phyloP scores from a whole-genome alignment of 1,140 invertebrate species.

The Drosophila mauritiana region DNA sequence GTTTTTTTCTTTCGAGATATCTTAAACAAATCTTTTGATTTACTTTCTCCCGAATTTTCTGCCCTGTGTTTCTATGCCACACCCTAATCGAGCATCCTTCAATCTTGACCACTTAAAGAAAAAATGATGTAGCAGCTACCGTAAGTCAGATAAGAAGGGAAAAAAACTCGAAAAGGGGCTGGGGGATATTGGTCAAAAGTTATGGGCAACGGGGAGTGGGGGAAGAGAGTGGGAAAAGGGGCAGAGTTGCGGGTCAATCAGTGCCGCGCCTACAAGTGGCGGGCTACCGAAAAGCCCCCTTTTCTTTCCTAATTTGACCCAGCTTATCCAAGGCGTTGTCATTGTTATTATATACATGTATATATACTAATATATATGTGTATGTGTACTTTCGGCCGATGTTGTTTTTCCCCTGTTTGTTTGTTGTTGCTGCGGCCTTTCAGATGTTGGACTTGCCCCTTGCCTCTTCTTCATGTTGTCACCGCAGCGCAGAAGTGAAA shows the following conservation, averaged over 20 bases:
- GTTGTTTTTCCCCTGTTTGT: slow-evolving; percentile 40
- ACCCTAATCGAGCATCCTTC: slow-evolving; percentile 3
- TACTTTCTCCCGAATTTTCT: background rate
- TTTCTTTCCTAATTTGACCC: slow-evolving; percentile 46
- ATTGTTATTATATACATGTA: slow-evolving; percentile 36
- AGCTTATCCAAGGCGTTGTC: slow-evolving; percentile 42
- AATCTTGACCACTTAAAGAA: slow-evolving; percentile 20
- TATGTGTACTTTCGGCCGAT: slow-evolving; percentile 9
- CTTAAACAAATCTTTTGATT: background rate
- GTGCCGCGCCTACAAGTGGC: slow-evolving; percentile 37
- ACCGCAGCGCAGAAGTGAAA: slow-evolving; percentile 62
- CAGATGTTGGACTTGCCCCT: slow-evolving; percentile 27
- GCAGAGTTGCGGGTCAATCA: slow-evolving; percentile 6
- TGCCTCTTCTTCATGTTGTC: slow-evolving; percentile 63
- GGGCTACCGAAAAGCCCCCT: slow-evolving; percentile 25
- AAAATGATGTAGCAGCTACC: slow-evolving; percentile 24
- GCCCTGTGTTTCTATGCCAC: background rate
- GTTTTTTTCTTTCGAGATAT: background rate
- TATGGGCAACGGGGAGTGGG: background rate
- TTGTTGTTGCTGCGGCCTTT: slow-evolving; percentile 33
- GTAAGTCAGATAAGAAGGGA: slow-evolving; percentile 13
- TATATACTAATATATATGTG: slow-evolving; percentile 10
- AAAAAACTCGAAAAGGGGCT: background rate
- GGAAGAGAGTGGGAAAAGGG: background rate
- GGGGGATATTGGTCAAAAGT: slow-evolving; percentile 3